Base-by-base conservation (phyloP, 2,797 vertebrate genomes). In the Artibeus lituratus region DNA sequence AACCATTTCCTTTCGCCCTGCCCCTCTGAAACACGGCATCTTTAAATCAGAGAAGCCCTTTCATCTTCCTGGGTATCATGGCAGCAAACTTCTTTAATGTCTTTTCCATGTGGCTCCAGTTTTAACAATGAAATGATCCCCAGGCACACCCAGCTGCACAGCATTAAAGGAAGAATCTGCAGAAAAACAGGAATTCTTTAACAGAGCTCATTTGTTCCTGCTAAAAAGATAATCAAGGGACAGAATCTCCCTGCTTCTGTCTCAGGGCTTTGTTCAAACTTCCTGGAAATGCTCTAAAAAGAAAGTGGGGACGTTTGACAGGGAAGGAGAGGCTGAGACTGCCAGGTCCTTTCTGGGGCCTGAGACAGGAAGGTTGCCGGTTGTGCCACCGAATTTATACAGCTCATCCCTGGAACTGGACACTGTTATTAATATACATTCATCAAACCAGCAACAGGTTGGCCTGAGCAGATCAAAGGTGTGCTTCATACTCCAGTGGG, bases 101-200 rank as follows among this genome's bases (percentile, higher is more conserved):
- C 95, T 98, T 98, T 98, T 97, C 98, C 98, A 98, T 97, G 97
- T 97, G 98, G 96, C 94, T 96, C 95, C 1, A 73, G 96, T 97
- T 98, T 97, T 96, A 98, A 95, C 97, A 97, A 84, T 97, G 95
- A 97, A 98, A 96, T 96, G 96, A 96, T 98, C 97, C 37, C 90
- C 88, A 89, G 96, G 97, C 95, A 91, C 77, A 80, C 87, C 76
- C 97, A 98, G 96, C 96, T 96, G 97, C 92, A 44, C 74, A 69
- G 93, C 72, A 59, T 76, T 4, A 96, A 95, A 87, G 96, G 92
- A 77, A 97, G 82, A 91, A 95, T 89, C 95, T 94, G 82, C 94
- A 81, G 49, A 90, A 91, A 87, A 94, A 55, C 69, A 57, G 51
- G 84, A 93, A 83, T 44, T 29, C 77, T 74, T 94, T 84, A 65